Percentiles rank a stretch among this genome's conserved stretches.
Conservation (phyloP, 2,888 invertebrate genomes). For the Dasypolia templi region DNA sequence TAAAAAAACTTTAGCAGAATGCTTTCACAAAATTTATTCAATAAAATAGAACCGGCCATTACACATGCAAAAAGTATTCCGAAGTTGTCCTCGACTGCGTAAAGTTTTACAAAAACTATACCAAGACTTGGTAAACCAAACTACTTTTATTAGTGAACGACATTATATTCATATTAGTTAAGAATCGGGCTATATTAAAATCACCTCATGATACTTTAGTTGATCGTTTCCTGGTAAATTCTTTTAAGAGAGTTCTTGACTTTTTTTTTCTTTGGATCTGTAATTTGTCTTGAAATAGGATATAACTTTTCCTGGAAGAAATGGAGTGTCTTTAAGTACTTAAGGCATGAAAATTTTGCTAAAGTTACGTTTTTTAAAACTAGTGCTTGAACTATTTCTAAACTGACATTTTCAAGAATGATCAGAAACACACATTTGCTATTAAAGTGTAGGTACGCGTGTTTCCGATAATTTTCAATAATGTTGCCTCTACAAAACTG, state of each 20-base stretch:
- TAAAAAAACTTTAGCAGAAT: slow-evolving; percentile 59
- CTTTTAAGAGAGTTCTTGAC: slow-evolving; percentile 3
- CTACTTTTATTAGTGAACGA: slow-evolving; percentile 43
- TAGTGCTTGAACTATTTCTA: neutral
- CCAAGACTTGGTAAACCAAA: slow-evolving; percentile 51
- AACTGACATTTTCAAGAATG: neutral
- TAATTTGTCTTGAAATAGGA: slow-evolving; percentile 6
- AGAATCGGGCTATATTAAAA: slow-evolving; percentile 45
- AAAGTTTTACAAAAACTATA: slow-evolving; percentile 57
- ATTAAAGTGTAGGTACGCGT: neutral
- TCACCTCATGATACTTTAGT: slow-evolving; percentile 43
- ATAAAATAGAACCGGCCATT: slow-evolving; percentile 63
- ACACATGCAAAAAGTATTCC: slow-evolving; percentile 62
- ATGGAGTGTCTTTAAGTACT: neutral
- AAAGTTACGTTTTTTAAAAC: too few species aligned
- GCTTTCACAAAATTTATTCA: slow-evolving; percentile 60
- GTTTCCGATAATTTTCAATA: neutral
- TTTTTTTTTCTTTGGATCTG: neutral
- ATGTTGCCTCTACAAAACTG: neutral
- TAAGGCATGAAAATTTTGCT: too few species aligned
- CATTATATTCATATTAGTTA: slow-evolving; percentile 51
- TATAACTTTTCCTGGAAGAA: neutral
- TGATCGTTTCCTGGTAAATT: slow-evolving; percentile 17
- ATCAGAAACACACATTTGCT: neutral
- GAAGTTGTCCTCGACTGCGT: slow-evolving; percentile 47